Base-by-base conservation (phyloP, 2,797 vertebrate species). In the Synaphobranchus kaupii region DNA sequence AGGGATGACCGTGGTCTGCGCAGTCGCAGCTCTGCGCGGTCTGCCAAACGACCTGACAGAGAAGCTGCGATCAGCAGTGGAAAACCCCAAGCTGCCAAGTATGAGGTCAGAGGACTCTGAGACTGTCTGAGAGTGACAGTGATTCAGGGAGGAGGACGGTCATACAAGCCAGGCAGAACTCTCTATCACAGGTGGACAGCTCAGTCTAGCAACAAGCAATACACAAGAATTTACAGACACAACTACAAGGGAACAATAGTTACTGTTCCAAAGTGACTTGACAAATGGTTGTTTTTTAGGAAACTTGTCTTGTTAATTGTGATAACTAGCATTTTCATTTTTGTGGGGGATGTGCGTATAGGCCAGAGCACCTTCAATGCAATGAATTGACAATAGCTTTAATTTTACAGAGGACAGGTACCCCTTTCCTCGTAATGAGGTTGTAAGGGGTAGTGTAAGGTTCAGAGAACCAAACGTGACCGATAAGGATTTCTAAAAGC, bases 21-120 rank as follows among this genome's bases (percentile, higher is more conserved):
- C 31, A 76, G 71, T 6, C 15, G 15, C 31, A 44, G 39, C 73
- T 44, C 4, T 20, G 17, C 31, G 4, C 9, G 39, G 12, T 20
- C 6, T 10, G 50, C 25, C 48, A 56, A 54, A 15, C 12, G 50
- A 60, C 20, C 48, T 25, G 82, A 39, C 52, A 22, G 83, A 84
- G 56, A 9, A 25, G 39, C 78, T 50, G 44, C 83, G 48, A 8
- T 56, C 28, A 31, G 54, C 82, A 60, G 52, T 22, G 50, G 83
- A 54, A 15, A 84, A 58, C 34, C 34, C 13, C 1, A 63, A 66
- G 83, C 13, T 63, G 83, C 58, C 34, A 66, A 84, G 58, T 39
- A 84, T 84, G 34, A 84, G 58, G 58, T 63, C 34, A 66, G 83
- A 22, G 83, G 83, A 10, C 60, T 66, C 83, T 25, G 83, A n/a